Evolutionary conservation across 2,113 vertebrate genomes (phyloP).

Genomic region (Thunnus maccoyii): DNA sequence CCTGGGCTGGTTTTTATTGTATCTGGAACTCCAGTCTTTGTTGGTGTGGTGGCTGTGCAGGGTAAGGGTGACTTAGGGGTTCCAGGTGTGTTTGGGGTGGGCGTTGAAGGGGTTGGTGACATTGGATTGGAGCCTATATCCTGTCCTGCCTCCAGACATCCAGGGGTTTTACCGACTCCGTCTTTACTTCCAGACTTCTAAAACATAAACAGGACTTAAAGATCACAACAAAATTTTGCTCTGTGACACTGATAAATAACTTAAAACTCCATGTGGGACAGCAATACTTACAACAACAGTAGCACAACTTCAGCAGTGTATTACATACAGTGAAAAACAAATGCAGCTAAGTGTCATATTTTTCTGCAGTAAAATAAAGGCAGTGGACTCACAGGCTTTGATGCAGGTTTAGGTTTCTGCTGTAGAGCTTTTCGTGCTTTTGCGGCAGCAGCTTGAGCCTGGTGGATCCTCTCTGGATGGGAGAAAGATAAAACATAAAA

Average conservation of each 20-base stretch:
- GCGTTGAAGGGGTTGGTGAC: conserved; percentile 87
- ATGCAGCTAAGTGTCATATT: background rate
- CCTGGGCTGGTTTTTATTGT: conserved; percentile 90
- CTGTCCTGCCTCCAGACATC: conserved; percentile 85
- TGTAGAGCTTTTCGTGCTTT: conserved; percentile 97
- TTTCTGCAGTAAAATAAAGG: background rate
- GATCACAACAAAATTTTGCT: background rate
- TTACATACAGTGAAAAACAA: background rate
- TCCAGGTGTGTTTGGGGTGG: conserved; percentile 80
- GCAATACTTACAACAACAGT: background rate
- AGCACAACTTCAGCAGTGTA: background rate
- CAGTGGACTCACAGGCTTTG: conserved; percentile 89
- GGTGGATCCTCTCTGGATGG: conserved; percentile 94
- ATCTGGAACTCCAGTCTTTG: conserved; percentile 88
- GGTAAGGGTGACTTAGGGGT: conserved; percentile 92
- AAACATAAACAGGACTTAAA: conserved; percentile 35
- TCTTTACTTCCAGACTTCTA: conserved; percentile 95
- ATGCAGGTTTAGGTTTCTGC: conserved; percentile 95
- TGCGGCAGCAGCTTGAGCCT: conserved; percentile 96
- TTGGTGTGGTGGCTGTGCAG: conserved; percentile 81
- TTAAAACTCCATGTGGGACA: background rate
- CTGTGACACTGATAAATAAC: background rate
- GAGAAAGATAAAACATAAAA: conserved; percentile 15
- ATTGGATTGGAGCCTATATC: conserved; percentile 80
- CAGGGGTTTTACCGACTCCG: conserved; percentile 84